Base-by-base conservation (phyloP, 2,888 invertebrate genomes). In the Artemia sp. region DNA sequence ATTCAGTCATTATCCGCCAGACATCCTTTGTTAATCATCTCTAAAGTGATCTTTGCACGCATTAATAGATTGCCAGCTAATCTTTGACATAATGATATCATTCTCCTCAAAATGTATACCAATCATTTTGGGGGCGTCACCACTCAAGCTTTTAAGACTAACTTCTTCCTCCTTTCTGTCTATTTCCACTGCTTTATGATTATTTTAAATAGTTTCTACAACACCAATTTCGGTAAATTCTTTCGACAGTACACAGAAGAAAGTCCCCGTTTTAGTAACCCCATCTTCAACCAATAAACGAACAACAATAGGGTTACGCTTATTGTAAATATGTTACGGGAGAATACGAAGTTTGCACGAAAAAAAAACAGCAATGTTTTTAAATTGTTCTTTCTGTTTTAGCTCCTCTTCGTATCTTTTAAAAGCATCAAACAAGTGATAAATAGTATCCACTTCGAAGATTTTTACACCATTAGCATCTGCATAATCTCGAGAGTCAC, bases 31-130 rank as follows among this genome's bases (percentile, higher is more conserved):
- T 82, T 76, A 84, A 79, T 99, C 98, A 75, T 96, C 96, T 73
- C 98, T 85, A 86, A 98, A 99, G 81, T 96, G 94, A 76, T 96
- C 91, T 81, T 99, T 99, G 82, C 97, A 96, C 10, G 94, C 96
- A 81, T 99, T 97, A 78, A 99, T 99, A 73, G 95, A 95, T 77
- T 95, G 92, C 70, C 98, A 86, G 69, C 91, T 90, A 77, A 98
- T 96, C 94, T 90, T 95, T 83, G 96, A 96, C 77, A 95, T 85
- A 73, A 98, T 84, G 78, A 92, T 83, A 80, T 98, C 98, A 58
- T 88, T 92, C 76, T 92, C 89, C 77, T 96, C 96, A 81, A 99
- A 99, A 81, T 99, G 98, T 71, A 98, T 84, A 12, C 98, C 98
- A 79, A 88, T 94, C 89, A 99, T 89, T 82, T 97, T 97, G 67